phyloP scores from a whole-genome alignment of 2,888 invertebrate species.

The Sialis lutaria region DNA sequence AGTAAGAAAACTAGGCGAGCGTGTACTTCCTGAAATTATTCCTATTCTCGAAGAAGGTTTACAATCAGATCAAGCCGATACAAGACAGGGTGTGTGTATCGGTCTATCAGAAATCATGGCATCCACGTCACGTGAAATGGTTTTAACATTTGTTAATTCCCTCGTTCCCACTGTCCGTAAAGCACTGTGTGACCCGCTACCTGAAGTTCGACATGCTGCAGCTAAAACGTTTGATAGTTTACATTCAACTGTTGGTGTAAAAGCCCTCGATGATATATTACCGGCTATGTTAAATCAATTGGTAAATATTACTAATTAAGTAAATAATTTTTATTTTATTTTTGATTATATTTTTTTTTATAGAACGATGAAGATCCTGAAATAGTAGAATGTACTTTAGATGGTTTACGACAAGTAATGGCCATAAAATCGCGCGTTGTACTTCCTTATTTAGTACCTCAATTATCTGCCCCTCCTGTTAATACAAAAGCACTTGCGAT shows the following conservation, averaged over 20 bases:
- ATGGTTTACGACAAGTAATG: slow-evolving; percentile 94
- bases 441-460: slow-evolving; percentile 88
- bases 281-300: slow-evolving; percentile 74
- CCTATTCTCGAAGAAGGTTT: slow-evolving; percentile 91
- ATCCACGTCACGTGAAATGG: slow-evolving; percentile 89
- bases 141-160: slow-evolving; percentile 74
- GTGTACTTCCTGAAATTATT: slow-evolving; percentile 94
- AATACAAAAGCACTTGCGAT: slow-evolving; percentile 90
- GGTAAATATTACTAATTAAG: slow-evolving; percentile 20
- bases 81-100: slow-evolving; percentile 96
- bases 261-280: slow-evolving; percentile 92
- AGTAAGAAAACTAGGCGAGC: slow-evolving; percentile 91
- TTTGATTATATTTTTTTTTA: slow-evolving; percentile 9
- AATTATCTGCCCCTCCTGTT: slow-evolving; percentile 73
- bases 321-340: background rate
- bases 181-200: slow-evolving; percentile 83
- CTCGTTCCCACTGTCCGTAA: slow-evolving; percentile 87
- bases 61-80: slow-evolving; percentile 80
- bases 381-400: slow-evolving; percentile 77
- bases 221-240: slow-evolving; percentile 94
- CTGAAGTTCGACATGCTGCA: slow-evolving; percentile 85
- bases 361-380: slow-evolving; percentile 61
- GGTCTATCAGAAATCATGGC: slow-evolving; percentile 96
- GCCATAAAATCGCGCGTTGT: slow-evolving; percentile 90
- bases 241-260: slow-evolving; percentile 82